Percentiles rank a stretch among this genome's conserved stretches.
phyloP scores from a whole-genome alignment of 2,888 invertebrate species.

The Carcina quercana region DNA sequence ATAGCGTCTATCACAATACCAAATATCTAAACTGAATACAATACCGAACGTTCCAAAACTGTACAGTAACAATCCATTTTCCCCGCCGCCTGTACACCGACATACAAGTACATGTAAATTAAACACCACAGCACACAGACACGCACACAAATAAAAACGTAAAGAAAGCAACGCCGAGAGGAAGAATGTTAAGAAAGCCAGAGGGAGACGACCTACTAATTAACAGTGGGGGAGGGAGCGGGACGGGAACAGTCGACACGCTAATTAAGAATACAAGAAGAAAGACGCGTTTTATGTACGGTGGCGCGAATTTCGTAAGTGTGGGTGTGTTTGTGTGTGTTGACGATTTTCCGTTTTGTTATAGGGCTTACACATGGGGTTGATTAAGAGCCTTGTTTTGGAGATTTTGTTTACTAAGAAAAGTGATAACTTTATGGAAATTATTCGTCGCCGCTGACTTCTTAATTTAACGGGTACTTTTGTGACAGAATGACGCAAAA shows the following conservation, averaged over 20 bases:
- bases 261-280: conserved; percentile 83
- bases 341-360: conserved; percentile 50
- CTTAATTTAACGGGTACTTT: too few species aligned
- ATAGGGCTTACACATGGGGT: too few species aligned
- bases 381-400: too few species aligned
- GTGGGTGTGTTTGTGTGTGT: conserved; percentile 32
- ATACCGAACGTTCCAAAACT: too few species aligned
- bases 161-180: conserved; percentile 73
- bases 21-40: too few species aligned
- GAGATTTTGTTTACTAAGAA: too few species aligned
- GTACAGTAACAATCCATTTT: conserved; percentile 28
- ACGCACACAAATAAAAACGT: conserved; percentile 74
- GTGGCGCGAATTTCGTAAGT: conserved; percentile 38
- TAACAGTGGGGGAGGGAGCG: conserved; percentile 58
- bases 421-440: too few species aligned
- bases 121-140: conserved; percentile 72
- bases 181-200: conserved; percentile 75
- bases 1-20: too few species aligned
- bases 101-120: conserved; percentile 75
- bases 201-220: conserved; percentile 68
- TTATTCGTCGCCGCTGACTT: too few species aligned
- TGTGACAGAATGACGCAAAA: too few species aligned
- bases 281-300: conserved; percentile 74
- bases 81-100: conserved; percentile 49
- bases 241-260: conserved; percentile 62